A percentile compares a stretch with the other conserved stretches of the same genome.
These are phyloP conservation scores for Plagodis dolabraria DNA, from an alignment of 2,888 invertebrate genomes.

Conservation along the genomic window DNA sequence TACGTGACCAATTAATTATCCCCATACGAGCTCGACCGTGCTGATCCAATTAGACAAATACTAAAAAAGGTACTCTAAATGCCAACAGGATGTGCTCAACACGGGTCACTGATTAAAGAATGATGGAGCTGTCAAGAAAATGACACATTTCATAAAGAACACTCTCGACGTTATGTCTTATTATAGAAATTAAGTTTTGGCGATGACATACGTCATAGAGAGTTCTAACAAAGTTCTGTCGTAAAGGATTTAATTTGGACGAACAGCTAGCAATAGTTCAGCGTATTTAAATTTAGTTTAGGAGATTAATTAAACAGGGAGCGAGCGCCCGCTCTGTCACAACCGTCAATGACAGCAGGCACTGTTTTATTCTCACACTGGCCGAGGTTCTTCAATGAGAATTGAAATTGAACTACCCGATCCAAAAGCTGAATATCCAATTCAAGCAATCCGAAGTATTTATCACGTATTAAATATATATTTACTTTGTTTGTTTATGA, in stretches of 20 bases:
- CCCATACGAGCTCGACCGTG: constrained; percentile 5
- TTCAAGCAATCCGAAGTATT: no score
- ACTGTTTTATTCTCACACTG: constrained; percentile 72
- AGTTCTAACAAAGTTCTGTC: constrained; percentile 46
- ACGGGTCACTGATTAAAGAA: constrained; percentile 35
- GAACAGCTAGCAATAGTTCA: constrained; percentile 51
- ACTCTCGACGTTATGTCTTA: constrained; percentile 47
- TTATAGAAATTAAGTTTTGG: not conserved
- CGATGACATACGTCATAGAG: constrained; percentile 51
- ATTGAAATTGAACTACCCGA: constrained; percentile 76
- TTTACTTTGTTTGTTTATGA: no score
- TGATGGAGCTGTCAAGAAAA: constrained; percentile 45
- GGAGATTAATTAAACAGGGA: constrained; percentile 74
- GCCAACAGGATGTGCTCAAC: constrained; percentile 34
- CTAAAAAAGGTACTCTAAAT: constrained; percentile 31
- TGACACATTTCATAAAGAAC: constrained; percentile 51
- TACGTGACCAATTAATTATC: constrained; percentile 4
- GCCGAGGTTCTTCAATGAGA: constrained; percentile 58
- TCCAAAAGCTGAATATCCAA: constrained; percentile 15
- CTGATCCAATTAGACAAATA: constrained; percentile 28
- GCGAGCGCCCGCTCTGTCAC: constrained; percentile 62
- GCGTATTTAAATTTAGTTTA: constrained; percentile 77
- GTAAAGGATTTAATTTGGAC: constrained; percentile 58
- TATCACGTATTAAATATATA: no score
- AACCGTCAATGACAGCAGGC: constrained; percentile 74